These are phyloP conservation scores for Astyanax mexicanus DNA, from an alignment of 2,797 vertebrate genomes.

Conservation along the genomic window DNA sequence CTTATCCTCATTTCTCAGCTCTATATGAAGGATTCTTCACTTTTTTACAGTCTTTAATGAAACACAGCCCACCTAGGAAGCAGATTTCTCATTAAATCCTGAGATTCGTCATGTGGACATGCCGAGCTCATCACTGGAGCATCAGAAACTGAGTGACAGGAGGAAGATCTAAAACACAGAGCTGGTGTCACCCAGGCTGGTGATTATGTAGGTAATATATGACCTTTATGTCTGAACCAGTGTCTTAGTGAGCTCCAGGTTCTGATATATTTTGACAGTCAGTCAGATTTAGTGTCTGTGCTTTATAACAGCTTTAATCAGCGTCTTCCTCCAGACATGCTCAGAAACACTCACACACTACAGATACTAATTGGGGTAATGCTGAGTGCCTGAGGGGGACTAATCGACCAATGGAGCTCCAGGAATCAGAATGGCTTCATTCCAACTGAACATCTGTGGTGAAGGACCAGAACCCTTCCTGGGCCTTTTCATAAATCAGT, in stretches of 20 bases:
- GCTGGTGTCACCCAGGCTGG: not conserved
- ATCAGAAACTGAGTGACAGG: not conserved
- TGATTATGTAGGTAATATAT: not conserved
- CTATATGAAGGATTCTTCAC: no score
- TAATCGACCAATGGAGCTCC: not conserved
- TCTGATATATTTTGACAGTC: not conserved
- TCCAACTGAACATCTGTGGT: constrained; percentile 47
- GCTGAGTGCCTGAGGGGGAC: not conserved
- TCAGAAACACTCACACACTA: not conserved
- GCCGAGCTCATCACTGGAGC: not conserved
- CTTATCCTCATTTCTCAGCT: no score
- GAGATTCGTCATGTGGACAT: not conserved
- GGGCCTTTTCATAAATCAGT: no score
- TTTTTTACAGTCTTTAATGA: no score
- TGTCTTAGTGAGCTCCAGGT: not conserved
- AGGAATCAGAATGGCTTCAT: constrained; percentile 55
- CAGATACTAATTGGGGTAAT: not conserved
- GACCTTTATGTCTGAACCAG: not conserved
- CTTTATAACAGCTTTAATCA: not conserved
- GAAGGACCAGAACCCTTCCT: constrained; percentile 12
- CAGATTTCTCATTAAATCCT: not conserved
- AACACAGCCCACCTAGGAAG: no score
- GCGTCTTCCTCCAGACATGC: constrained; percentile 29
- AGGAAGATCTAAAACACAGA: not conserved
- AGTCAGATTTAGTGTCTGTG: not conserved